A percentile compares a stretch with the other conserved stretches of the same genome.
Conservation (phyloP, 2,113 vertebrate genomes). For the Ctenodactylus gundi region DNA sequence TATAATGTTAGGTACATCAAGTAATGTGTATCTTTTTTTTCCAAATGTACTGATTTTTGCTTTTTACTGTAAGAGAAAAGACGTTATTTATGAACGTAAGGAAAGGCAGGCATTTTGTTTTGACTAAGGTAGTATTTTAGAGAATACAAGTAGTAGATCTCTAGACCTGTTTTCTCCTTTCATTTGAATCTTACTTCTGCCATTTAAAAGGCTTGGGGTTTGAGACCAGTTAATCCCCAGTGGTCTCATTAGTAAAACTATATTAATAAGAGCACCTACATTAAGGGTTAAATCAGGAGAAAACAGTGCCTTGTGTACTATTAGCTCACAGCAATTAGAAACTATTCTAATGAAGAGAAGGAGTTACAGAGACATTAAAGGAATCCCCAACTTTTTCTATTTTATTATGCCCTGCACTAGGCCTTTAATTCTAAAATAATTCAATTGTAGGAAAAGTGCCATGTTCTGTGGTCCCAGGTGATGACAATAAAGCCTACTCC, state of each 20-base stretch:
- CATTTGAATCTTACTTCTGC: not conserved
- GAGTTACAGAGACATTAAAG: not conserved
- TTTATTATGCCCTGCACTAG: not conserved
- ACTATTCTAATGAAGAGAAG: not conserved
- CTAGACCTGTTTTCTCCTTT: not conserved
- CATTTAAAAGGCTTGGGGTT: not conserved
- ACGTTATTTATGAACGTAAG: not conserved
- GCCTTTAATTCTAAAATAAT: not conserved
- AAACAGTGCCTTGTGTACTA: not conserved
- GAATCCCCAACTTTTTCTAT: not conserved
- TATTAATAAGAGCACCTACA: not conserved
- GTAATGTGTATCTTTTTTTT: not conserved
- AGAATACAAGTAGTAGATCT: not conserved
- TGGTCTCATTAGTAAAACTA: slow-evolving; percentile 18
- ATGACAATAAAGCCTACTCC: not conserved
- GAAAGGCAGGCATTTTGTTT: not conserved
- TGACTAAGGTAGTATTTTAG: not conserved
- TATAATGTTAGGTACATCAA: not conserved
- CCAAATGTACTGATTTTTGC: not conserved
- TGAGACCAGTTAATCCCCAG: not conserved
- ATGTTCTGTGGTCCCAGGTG: not conserved
- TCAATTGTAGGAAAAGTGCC: not conserved
- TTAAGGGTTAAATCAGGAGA: not conserved
- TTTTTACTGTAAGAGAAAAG: not conserved
- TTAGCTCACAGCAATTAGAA: not conserved